These are phyloP conservation scores for Galago senegalensis DNA, from an alignment of 2,797 vertebrate species.

Conservation along the genomic window DNA sequence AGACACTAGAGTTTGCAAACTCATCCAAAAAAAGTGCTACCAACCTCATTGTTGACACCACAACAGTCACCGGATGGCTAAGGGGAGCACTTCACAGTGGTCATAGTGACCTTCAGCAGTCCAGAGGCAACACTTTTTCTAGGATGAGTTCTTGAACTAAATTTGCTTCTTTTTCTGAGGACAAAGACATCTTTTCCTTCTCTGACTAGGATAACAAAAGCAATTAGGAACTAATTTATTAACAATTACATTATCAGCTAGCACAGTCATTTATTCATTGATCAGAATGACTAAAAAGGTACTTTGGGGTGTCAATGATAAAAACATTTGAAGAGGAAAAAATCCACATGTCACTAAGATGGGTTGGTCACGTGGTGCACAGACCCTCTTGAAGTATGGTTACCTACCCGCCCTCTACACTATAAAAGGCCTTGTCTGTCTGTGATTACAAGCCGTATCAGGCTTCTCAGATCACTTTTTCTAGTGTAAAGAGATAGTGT, in stretches of 20 bases:
- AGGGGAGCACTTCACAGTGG: too few relatives aligned
- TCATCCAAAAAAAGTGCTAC: too few relatives aligned
- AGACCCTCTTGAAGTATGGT: not conserved
- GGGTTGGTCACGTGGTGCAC: not conserved
- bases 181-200: not conserved
- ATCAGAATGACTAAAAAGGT: not conserved
- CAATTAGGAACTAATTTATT: not conserved
- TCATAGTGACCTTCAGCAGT: too few relatives aligned
- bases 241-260: not conserved
- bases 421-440: not conserved
- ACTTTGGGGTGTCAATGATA: not conserved
- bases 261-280: not conserved
- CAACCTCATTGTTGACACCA: too few relatives aligned
- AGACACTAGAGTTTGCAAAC: too few relatives aligned
- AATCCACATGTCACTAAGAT: not conserved
- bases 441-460: constrained; percentile 24
- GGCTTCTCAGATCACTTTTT: not conserved
- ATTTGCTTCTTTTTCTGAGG: constrained; percentile 43
- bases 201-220: constrained; percentile 22
- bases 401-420: not conserved
- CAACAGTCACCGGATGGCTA: too few relatives aligned
- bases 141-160: too few relatives aligned
- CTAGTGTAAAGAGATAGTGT: not conserved
- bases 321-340: constrained; percentile 35
- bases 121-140: too few relatives aligned